Percentiles rank a stretch among this genome's conserved stretches.
Evolutionary conservation across 2,113 vertebrate species (phyloP).

Genomic region (Pipra filicauda): DNA sequence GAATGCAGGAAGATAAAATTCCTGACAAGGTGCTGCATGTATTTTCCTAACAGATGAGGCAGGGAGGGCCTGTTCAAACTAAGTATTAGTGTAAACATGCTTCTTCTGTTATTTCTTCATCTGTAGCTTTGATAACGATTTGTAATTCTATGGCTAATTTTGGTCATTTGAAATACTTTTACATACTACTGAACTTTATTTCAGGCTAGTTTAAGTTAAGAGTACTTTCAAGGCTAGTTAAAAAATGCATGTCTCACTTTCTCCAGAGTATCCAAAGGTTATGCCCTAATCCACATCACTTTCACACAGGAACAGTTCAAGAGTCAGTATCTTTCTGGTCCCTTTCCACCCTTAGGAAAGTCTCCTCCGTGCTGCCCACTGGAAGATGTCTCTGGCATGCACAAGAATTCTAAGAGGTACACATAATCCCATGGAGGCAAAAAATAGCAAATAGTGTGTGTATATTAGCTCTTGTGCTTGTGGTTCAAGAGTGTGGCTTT

Average conservation of each 20-base stretch:
- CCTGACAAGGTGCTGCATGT: neutral
- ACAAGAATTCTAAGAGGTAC: neutral
- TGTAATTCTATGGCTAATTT: neutral
- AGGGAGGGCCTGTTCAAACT: neutral
- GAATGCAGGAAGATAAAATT: neutral
- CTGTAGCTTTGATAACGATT: neutral
- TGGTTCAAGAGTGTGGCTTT: neutral
- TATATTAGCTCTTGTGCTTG: neutral
- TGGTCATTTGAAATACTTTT: neutral
- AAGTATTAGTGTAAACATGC: neutral
- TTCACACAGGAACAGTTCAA: neutral
- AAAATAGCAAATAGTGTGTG: rapidly evolving
- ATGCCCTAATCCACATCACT: neutral
- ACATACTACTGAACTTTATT: neutral
- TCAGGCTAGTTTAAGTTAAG: neutral
- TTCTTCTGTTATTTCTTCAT: neutral
- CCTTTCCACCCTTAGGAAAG: neutral
- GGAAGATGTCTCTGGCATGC: neutral
- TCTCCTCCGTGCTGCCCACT: neutral
- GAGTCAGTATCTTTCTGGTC: neutral
- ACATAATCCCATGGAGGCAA: neutral
- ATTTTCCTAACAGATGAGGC: neutral
- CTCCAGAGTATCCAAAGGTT: neutral
- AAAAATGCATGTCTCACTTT: neutral
- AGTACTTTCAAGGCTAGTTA: neutral